Evolutionary conservation across 2,888 invertebrate genomes (phyloP).

Genomic region (Gisinianus flammeolus): DNA sequence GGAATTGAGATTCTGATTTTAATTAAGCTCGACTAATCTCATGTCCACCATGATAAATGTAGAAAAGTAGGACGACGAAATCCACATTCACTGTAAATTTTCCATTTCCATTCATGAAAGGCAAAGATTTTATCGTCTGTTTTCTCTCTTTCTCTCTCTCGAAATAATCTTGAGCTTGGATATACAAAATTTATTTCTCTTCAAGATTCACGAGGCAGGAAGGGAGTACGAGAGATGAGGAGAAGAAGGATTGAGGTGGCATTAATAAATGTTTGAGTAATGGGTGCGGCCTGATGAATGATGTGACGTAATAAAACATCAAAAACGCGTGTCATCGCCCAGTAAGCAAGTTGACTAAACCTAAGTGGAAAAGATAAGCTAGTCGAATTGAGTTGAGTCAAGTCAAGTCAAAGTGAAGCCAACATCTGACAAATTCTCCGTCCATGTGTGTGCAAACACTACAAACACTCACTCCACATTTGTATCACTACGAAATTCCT

Average conservation of each 20-base stretch:
- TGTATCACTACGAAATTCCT: not conserved
- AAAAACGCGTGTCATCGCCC: constrained; percentile 14
- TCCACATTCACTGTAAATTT: not conserved
- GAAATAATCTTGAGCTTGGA: too few species aligned
- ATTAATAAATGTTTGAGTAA: constrained; percentile 30
- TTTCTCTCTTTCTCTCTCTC: not conserved
- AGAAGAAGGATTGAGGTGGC: not conserved
- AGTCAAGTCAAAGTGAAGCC: not conserved
- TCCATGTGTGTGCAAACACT: too few species aligned
- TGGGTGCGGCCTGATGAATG: constrained; percentile 37
- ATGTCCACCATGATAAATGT: too few species aligned
- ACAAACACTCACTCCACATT: not conserved
- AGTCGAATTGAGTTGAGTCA: not conserved
- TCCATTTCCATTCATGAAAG: not conserved
- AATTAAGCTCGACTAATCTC: too few species aligned
- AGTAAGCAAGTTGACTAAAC: constrained; percentile 4
- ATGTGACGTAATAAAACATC: constrained; percentile 17
- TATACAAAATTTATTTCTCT: not conserved
- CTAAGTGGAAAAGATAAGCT: not conserved
- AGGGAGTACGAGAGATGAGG: not conserved
- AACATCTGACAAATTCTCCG: not conserved
- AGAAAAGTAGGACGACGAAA: too few species aligned
- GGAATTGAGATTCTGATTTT: too few species aligned
- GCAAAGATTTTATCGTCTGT: not conserved
- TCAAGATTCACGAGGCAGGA: not conserved